Evolutionary conservation across 2,888 invertebrate genomes (phyloP).

Genomic region (Electrophaes corylata): DNA sequence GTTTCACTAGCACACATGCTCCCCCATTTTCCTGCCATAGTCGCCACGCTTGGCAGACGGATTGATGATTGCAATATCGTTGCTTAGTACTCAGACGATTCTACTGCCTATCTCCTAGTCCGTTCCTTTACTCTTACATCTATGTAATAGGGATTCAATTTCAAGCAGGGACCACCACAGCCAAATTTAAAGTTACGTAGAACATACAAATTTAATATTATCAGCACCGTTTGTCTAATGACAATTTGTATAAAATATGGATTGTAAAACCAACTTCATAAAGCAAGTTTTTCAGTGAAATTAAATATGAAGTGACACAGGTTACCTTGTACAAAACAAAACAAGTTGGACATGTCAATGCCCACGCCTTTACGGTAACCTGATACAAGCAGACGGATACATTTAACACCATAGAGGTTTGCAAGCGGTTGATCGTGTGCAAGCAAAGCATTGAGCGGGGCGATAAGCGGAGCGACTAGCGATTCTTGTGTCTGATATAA

Average conservation of each 20-base stretch:
- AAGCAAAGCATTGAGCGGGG: constrained; percentile 56
- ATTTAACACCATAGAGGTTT: constrained; percentile 76
- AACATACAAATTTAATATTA: neutral
- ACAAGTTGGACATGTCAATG: constrained; percentile 82
- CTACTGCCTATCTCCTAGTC: too few species aligned
- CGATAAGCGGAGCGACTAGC: constrained; percentile 53
- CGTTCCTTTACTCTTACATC: too few species aligned
- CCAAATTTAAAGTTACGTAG: too few species aligned
- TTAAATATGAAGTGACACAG: constrained; percentile 4
- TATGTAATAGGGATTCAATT: too few species aligned
- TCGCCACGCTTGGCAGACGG: too few species aligned
- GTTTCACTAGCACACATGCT: constrained; percentile 6
- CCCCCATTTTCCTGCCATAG: too few species aligned
- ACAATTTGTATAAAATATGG: neutral
- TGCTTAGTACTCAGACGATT: too few species aligned
- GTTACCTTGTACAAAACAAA: constrained; percentile 76
- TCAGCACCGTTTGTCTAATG: neutral
- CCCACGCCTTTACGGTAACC: constrained; percentile 83
- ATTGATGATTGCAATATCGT: too few species aligned
- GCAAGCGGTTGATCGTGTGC: constrained; percentile 61
- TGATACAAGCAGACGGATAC: constrained; percentile 80
- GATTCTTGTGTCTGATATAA: too few species aligned
- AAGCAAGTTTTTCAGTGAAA: constrained; percentile 11
- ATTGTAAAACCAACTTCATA: neutral
- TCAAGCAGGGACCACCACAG: too few species aligned